Evolutionary conservation across 2,113 vertebrate species (phyloP).

Genomic region (Osmerus eperlanus): DNA sequence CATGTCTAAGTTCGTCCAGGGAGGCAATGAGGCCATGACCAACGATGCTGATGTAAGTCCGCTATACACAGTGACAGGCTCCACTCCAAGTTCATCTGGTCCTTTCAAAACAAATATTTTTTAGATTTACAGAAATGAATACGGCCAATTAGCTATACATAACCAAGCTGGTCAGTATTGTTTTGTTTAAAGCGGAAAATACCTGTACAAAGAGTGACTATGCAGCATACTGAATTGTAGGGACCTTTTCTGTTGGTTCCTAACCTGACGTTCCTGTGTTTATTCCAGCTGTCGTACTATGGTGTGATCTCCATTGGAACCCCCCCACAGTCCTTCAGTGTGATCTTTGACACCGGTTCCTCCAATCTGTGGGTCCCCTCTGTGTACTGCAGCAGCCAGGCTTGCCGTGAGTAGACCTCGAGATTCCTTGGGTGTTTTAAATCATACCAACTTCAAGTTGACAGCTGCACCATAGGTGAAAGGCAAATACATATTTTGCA

Average conservation of each 20-base stretch:
- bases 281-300: constrained; percentile 61
- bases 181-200: no score
- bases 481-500: no score
- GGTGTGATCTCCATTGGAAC: constrained; percentile 65
- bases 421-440: no score
- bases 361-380: constrained; percentile 72
- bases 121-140: no score
- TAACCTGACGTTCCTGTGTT: not conserved
- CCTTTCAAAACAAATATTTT: no score
- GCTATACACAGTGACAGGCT: not conserved
- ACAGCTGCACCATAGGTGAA: no score
- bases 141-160: no score
- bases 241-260: not conserved
- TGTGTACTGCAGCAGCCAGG: constrained; percentile 54
- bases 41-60: constrained; percentile 68
- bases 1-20: constrained; percentile 45
- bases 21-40: constrained; percentile 56
- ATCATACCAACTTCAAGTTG: no score
- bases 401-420: constrained; percentile 58
- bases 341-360: constrained; percentile 69
- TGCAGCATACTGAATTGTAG: not conserved
- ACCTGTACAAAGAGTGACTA: no score
- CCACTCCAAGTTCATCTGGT: no score
- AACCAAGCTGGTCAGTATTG: no score
- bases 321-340: constrained; percentile 67